These are phyloP conservation scores for Triplophysa tibetana DNA, from an alignment of 2,113 vertebrate species.

Conservation along the genomic window DNA sequence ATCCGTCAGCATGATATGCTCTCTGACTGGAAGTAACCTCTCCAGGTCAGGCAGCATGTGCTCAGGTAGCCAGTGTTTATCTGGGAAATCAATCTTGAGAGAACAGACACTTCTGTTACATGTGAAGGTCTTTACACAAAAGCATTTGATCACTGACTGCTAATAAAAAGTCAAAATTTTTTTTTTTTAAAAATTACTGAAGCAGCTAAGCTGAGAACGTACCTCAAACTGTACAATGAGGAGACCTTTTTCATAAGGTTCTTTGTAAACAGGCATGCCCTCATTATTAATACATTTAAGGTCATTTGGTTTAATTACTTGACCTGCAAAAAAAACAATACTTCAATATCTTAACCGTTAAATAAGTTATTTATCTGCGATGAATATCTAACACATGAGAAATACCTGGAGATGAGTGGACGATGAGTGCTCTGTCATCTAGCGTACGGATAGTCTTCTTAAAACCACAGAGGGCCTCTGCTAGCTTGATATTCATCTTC, in stretches of 20 bases:
- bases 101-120: not conserved
- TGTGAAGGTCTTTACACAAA: not conserved
- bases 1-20: slow-evolving; percentile 82
- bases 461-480: slow-evolving; percentile 92
- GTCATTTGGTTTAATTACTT: slow-evolving; percentile 86
- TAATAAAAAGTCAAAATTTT: no score
- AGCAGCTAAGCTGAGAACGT: slow-evolving; percentile 52
- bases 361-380: not conserved
- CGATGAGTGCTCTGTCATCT: slow-evolving; percentile 83
- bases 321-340: slow-evolving; percentile 70
- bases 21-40: slow-evolving; percentile 82
- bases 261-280: slow-evolving; percentile 89
- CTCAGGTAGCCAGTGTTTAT: slow-evolving; percentile 85
- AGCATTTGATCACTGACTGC: not conserved
- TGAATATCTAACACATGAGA: not conserved
- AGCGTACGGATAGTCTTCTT: slow-evolving; percentile 84
- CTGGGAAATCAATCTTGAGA: slow-evolving; percentile 86
- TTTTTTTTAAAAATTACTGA: not conserved
- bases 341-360: not conserved
- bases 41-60: slow-evolving; percentile 86
- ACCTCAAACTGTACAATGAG: slow-evolving; percentile 89
- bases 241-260: slow-evolving; percentile 84
- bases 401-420: slow-evolving; percentile 83
- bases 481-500: slow-evolving; percentile 89
- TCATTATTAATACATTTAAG: slow-evolving; percentile 83